phyloP scores from a whole-genome alignment of 2,888 invertebrate species.

The Mythimna impura region DNA sequence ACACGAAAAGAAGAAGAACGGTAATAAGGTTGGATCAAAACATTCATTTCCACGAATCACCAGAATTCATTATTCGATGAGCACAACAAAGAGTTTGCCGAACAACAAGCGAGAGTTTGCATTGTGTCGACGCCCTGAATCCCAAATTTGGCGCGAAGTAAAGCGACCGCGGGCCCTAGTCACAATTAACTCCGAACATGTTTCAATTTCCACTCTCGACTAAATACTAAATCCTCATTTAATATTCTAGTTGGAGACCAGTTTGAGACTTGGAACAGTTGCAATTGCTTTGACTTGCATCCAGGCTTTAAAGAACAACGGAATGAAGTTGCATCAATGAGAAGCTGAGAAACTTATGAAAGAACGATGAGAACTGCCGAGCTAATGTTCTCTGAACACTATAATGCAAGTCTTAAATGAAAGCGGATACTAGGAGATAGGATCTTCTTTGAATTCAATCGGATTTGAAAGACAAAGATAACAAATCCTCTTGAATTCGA shows the following conservation, averaged over 20 bases:
- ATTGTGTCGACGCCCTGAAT: slow-evolving; percentile 65
- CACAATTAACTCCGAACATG: slow-evolving; percentile 86
- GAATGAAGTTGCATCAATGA: slow-evolving; percentile 53
- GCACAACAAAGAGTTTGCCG: slow-evolving; percentile 64
- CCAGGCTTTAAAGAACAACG: slow-evolving; percentile 62
- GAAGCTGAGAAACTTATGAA: slow-evolving; percentile 57
- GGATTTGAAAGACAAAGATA: slow-evolving; percentile 47
- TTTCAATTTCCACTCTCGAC: slow-evolving; percentile 84
- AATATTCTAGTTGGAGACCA: slow-evolving; percentile 75
- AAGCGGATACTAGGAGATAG: slow-evolving; percentile 41
- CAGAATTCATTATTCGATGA: slow-evolving; percentile 58
- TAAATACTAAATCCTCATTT: slow-evolving; percentile 77
- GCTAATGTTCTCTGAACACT: slow-evolving; percentile 56
- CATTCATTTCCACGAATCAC: slow-evolving; percentile 31
- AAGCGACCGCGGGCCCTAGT: slow-evolving; percentile 74
- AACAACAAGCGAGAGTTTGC: slow-evolving; percentile 65
- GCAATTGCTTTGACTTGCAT: slow-evolving; percentile 67
- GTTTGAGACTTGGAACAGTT: slow-evolving; percentile 68
- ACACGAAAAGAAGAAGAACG: background rate
- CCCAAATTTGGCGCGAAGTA: slow-evolving; percentile 71
- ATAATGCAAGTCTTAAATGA: slow-evolving; percentile 58
- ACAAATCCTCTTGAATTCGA: slow-evolving; percentile 42
- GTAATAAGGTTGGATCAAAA: slow-evolving; percentile 35
- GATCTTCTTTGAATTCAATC: slow-evolving; percentile 45
- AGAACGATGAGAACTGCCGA: slow-evolving; percentile 50